Percentiles rank a stretch among this genome's conserved stretches.
Conservation (phyloP, 2,797 vertebrate genomes). For the Anolis apletophallus region DNA sequence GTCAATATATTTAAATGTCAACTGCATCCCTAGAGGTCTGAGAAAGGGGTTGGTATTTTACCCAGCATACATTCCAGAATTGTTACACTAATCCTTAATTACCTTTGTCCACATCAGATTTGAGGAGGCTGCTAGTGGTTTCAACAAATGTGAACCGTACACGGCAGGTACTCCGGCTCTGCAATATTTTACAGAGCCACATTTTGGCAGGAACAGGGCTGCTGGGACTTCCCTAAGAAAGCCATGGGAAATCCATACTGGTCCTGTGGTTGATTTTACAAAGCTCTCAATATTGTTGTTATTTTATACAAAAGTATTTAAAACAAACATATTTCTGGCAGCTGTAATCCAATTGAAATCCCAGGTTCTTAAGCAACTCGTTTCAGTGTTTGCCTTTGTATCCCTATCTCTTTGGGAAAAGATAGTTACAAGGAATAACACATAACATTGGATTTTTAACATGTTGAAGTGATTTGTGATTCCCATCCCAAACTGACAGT, state of each 20-base stretch:
- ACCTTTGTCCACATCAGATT: slow-evolving; percentile 7
- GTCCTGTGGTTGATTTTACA: slow-evolving; percentile 64
- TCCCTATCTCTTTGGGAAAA: slow-evolving; percentile 51
- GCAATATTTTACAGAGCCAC: slow-evolving; percentile 41
- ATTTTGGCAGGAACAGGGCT: slow-evolving; percentile 49
- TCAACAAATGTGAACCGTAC: slow-evolving; percentile 36
- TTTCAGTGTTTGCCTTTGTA: slow-evolving; percentile 57
- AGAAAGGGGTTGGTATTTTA: slow-evolving; percentile 3
- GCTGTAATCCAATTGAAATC: slow-evolving; percentile 59
- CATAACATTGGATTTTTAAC: slow-evolving; percentile 45
- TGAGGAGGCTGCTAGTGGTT: neutral
- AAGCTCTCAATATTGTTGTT: slow-evolving; percentile 60
- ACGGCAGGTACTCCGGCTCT: slow-evolving; percentile 16
- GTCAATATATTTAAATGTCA: slow-evolving; percentile 6
- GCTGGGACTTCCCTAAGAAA: slow-evolving; percentile 44
- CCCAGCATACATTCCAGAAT: slow-evolving; percentile 20
- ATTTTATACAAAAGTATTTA: slow-evolving; percentile 49
- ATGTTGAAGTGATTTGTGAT: slow-evolving; percentile 57
- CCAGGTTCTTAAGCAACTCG: slow-evolving; percentile 59
- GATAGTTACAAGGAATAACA: slow-evolving; percentile 31
- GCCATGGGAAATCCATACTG: slow-evolving; percentile 53
- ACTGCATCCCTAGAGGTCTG: neutral
- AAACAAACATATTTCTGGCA: slow-evolving; percentile 53
- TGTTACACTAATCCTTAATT: slow-evolving; percentile 1
- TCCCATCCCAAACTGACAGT: slow-evolving; percentile 45